Base-by-base conservation (phyloP, 2,888 invertebrate genomes). In the Harpalus rufipes region DNA sequence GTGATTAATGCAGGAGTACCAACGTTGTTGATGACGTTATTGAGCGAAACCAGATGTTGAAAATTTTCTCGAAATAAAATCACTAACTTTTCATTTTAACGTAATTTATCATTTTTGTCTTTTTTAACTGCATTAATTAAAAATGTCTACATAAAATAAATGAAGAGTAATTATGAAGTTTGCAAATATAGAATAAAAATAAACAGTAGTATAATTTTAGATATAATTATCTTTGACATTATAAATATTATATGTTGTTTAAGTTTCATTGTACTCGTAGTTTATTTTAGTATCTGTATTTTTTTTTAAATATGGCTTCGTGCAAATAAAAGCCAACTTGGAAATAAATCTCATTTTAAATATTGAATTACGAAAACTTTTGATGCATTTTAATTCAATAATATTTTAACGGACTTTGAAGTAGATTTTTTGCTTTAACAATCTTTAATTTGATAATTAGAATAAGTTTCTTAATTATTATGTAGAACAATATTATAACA, bases 351-450 rank as follows among this genome's bases (percentile, higher is more conserved):
- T 68, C 32, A 25, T 68, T 68, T n/a, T 32, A 39, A 39, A 32
- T 32, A 68, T 68, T 68, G n/a, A 68, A n/a, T 68, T 68, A 68
- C 68, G 63, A 25, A 25, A 68, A 68, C 32, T 68, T 68, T 68
- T 68, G 68, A 39, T 68, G 68, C 68, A 68, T 32, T 68, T n/a
- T 68, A 68, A 68, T 68, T 68, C 0, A 39, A 39, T 68, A 68
- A 68, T 51, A 0, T 2, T 10, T 51, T 51, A 16, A 59, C 16
- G 16, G 0, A 59, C 16, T 59, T 58, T n/a, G 16, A 58, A n/a
- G 7, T 1, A 59, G 16, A 59, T 14, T 12, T 21, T 51, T 51
- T 51, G 12, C 12, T 51, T 51, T 12, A 51, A 51, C 44, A 51
- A 51, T 51, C 1, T 4, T 2, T 32, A 4, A 32, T 4, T 32